Evolutionary conservation across 2,888 invertebrate genomes (phyloP).

Genomic region (Heliothis peltigera): DNA sequence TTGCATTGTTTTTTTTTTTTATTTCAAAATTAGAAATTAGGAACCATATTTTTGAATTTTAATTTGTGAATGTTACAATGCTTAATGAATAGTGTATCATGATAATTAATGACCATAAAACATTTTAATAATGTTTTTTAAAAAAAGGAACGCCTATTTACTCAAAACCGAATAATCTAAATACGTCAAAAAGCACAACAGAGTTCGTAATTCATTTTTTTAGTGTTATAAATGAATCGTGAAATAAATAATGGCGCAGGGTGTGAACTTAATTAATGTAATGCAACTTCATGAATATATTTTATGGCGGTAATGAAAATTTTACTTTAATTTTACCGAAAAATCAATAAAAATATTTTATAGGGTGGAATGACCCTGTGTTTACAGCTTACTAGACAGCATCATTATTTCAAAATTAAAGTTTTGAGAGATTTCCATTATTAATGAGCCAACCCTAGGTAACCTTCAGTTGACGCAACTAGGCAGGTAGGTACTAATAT

Average conservation of each 20-base stretch:
- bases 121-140: too few species aligned
- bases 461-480: too few species aligned
- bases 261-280: constrained; percentile 60
- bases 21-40: too few species aligned
- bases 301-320: constrained; percentile 26
- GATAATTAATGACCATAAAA: too few species aligned
- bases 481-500: too few species aligned
- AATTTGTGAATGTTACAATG: too few species aligned
- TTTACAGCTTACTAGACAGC: not conserved
- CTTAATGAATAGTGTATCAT: too few species aligned
- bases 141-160: not conserved
- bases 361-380: not conserved
- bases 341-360: constrained; percentile 4
- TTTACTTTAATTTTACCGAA: constrained; percentile 4
- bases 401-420: not conserved
- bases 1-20: too few species aligned
- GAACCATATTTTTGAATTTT: too few species aligned
- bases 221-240: constrained; percentile 33
- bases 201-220: constrained; percentile 14
- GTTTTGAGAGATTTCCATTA: not conserved
- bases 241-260: constrained; percentile 44
- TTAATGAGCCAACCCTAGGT: too few species aligned
- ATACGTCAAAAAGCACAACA: constrained; percentile 11
- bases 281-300: constrained; percentile 52
- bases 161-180: not conserved